phyloP scores from a whole-genome alignment of 2,113 vertebrate genomes.

The Zootoca vivipara region DNA sequence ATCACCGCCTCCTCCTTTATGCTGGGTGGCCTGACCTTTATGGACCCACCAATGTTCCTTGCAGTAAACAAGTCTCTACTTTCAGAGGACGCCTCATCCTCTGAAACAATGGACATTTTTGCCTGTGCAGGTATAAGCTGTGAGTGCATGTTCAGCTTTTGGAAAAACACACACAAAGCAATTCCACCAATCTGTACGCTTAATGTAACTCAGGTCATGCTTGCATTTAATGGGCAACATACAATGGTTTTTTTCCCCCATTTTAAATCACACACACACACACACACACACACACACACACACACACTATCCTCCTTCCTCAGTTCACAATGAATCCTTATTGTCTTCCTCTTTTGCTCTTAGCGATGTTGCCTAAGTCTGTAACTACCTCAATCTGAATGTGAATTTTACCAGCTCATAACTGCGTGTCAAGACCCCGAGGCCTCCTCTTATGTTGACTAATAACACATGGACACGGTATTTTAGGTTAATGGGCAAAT shows the following conservation, averaged over 20 bases:
- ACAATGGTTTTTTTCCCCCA: too few species aligned
- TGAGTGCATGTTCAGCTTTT: background rate
- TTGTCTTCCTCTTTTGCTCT: too few species aligned
- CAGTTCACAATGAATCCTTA: background rate
- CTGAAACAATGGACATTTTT: background rate
- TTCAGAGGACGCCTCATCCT: background rate
- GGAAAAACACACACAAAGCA: too few species aligned
- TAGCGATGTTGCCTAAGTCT: background rate
- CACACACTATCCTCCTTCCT: too few species aligned
- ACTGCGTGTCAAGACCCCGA: too few species aligned
- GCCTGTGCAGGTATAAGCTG: background rate
- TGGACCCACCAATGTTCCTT: background rate
- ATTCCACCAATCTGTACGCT: background rate
- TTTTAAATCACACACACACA: too few species aligned
- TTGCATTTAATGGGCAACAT: background rate
- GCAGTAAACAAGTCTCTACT: background rate
- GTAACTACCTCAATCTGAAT: background rate
- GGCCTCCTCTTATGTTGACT: too few species aligned
- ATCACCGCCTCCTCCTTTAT: background rate
- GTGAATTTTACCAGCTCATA: background rate
- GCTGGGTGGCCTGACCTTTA: background rate
- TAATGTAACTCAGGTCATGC: background rate
- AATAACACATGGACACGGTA: too few species aligned
- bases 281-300: too few species aligned
- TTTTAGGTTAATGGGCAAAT: too few species aligned